These are phyloP conservation scores for Phymastichus coffea DNA, from an alignment of 1,140 invertebrate species.

Conservation along the genomic window DNA sequence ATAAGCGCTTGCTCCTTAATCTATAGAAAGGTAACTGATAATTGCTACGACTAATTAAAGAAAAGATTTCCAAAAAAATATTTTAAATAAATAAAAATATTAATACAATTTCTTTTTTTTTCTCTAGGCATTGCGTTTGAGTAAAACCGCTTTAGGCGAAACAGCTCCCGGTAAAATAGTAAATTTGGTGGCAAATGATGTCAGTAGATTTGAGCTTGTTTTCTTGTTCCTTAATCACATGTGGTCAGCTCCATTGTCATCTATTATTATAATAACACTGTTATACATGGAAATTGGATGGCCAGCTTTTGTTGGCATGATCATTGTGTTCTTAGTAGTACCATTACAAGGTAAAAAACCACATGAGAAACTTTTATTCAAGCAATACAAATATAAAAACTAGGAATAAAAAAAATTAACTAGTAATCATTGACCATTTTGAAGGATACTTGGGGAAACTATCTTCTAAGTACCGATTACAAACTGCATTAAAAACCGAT, in stretches of 20 bases:
- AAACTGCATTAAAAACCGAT: slow-evolving; percentile 68
- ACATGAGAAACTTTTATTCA: not conserved
- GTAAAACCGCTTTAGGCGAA: slow-evolving; percentile 65
- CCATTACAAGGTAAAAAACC: slow-evolving; percentile 67
- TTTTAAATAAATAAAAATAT: not conserved
- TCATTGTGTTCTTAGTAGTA: slow-evolving; percentile 66
- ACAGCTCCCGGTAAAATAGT: slow-evolving; percentile 81
- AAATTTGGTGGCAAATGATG: slow-evolving; percentile 78
- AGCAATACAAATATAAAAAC: too few species aligned
- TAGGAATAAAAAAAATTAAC: too few species aligned
- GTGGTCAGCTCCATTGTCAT: slow-evolving; percentile 65
- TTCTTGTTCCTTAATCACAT: slow-evolving; percentile 60
- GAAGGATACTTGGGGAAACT: slow-evolving; percentile 64
- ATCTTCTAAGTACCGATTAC: slow-evolving; percentile 61
- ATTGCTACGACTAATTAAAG: not conserved
- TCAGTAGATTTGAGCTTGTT: slow-evolving; percentile 62
- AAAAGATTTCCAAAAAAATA: not conserved
- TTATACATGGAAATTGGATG: slow-evolving; percentile 64
- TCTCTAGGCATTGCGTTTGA: slow-evolving; percentile 59
- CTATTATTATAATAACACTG: slow-evolving; percentile 61
- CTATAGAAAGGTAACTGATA: slow-evolving; percentile 62
- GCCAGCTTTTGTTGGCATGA: slow-evolving; percentile 66
- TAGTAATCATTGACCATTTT: too few species aligned
- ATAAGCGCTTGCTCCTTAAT: slow-evolving; percentile 63
- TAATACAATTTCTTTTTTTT: not conserved